These are phyloP conservation scores for Brachypteracias leptosomus DNA, from an alignment of 2,113 vertebrate species.

Conservation along the genomic window DNA sequence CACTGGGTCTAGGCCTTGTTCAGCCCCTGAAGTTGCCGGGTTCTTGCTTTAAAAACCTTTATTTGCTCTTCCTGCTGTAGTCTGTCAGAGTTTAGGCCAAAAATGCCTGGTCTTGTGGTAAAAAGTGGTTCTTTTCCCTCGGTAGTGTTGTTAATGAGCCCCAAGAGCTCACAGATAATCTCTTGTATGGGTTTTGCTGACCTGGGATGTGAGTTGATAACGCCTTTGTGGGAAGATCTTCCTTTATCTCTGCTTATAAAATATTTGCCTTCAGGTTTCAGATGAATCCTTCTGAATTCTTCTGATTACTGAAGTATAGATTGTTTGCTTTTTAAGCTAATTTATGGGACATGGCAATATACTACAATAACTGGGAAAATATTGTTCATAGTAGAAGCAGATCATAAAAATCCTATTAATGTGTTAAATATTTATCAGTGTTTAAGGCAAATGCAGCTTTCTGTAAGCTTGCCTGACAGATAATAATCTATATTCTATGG, in stretches of 20 bases:
- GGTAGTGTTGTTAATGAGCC: neutral
- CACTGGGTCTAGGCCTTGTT: accelerated
- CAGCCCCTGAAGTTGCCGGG: accelerated
- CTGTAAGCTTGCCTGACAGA: neutral
- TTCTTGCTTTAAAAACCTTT: neutral
- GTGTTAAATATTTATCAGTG: neutral
- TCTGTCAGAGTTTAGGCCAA: accelerated
- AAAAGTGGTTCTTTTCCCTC: neutral
- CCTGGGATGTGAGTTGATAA: neutral
- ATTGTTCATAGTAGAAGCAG: neutral
- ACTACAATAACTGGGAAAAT: neutral
- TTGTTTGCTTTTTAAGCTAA: neutral
- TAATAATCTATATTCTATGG: neutral
- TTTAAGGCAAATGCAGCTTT: neutral
- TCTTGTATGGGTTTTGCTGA: neutral
- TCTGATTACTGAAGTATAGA: neutral
- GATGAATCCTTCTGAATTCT: neutral
- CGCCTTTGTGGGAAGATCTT: neutral
- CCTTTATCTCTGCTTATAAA: neutral
- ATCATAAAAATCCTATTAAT: neutral
- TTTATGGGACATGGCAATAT: neutral
- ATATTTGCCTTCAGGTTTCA: neutral
- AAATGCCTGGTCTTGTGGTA: neutral
- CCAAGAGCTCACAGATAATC: accelerated
- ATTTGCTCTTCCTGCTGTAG: too few relatives aligned